phyloP scores from a whole-genome alignment of 2,113 vertebrate species.

The Gallinago jamesoni region DNA sequence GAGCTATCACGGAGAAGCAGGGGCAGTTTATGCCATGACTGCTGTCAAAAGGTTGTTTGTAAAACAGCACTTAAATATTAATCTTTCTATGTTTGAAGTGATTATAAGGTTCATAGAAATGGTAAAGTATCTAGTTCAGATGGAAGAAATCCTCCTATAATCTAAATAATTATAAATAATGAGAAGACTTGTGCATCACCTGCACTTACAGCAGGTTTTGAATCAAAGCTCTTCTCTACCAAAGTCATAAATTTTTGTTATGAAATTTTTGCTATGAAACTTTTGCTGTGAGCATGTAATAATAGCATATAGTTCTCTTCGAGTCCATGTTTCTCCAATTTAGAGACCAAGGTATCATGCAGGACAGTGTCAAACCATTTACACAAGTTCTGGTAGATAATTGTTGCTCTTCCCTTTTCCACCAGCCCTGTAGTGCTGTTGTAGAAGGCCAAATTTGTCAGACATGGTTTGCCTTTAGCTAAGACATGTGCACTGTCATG shows the following conservation, averaged over 20 bases:
- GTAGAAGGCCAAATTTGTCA: not conserved
- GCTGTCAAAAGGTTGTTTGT: not conserved
- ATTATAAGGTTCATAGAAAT: not conserved
- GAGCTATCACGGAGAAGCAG: not conserved
- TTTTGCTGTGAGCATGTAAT: not conserved
- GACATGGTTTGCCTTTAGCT: not conserved
- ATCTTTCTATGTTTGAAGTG: not conserved
- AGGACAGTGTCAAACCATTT: not conserved
- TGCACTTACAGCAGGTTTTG: not conserved
- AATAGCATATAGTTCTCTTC: not conserved
- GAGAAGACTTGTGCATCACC: not conserved
- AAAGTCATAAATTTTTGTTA: not conserved
- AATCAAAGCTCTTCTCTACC: not conserved
- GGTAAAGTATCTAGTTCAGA: fast-evolving
- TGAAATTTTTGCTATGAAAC: not conserved
- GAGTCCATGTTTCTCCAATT: not conserved
- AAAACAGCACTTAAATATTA: not conserved
- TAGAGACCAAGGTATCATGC: not conserved
- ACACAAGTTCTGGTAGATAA: no score
- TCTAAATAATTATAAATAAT: not conserved
- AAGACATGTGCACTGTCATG: not conserved
- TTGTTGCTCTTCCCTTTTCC: not conserved
- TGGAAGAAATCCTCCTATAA: not conserved
- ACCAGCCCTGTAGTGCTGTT: not conserved
- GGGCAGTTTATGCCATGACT: not conserved